Conservation (phyloP, 2,113 vertebrate genomes). For the Neogale vison region DNA sequence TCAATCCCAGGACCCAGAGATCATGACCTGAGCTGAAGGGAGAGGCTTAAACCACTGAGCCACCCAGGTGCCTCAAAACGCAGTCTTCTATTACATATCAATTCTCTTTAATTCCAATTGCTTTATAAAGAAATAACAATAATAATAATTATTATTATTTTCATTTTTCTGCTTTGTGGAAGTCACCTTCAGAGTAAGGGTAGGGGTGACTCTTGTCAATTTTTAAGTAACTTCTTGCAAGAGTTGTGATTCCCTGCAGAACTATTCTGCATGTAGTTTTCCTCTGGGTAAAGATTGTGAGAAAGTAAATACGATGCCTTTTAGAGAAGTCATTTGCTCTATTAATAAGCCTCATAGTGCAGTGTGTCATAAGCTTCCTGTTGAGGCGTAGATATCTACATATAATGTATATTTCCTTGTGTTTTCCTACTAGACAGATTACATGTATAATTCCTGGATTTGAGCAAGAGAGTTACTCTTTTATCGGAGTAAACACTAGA, state of each 20-base stretch:
- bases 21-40: no score
- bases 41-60: no score
- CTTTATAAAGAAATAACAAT: conserved; percentile 26
- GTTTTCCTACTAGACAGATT: background rate
- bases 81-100: background rate
- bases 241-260: conserved; percentile 33
- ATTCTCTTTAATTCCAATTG: conserved; percentile 23
- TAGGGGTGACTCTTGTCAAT: background rate
- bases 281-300: background rate
- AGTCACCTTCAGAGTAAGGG: conserved; percentile 45
- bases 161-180: conserved; percentile 30
- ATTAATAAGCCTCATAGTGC: conserved; percentile 52
- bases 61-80: no score
- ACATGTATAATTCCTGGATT: background rate
- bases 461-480: background rate
- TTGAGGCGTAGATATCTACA: background rate
- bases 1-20: no score
- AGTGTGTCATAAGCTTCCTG: background rate
- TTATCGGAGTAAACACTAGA: background rate
- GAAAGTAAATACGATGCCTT: conserved; percentile 25
- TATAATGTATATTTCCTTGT: background rate
- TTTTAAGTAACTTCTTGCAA: conserved; percentile 55
- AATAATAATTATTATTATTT: background rate
- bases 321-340: conserved; percentile 43
- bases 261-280: conserved; percentile 43